phyloP scores from a whole-genome alignment of 2,888 invertebrate species.

The Ochropleura plecta region DNA sequence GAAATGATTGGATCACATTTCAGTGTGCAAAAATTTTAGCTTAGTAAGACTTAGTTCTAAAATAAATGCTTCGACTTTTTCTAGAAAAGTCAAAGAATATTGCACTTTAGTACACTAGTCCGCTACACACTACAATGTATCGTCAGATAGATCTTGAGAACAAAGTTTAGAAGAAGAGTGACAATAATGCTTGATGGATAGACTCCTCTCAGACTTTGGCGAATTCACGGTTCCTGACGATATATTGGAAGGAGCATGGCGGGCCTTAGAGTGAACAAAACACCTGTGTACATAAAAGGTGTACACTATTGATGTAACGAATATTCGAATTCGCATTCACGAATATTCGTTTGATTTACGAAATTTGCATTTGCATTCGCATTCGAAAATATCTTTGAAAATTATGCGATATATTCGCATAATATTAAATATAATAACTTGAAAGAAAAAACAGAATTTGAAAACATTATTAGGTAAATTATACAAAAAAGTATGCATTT shows the following conservation, averaged over 20 bases:
- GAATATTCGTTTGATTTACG: no score
- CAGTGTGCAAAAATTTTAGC: not conserved
- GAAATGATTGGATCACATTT: not conserved
- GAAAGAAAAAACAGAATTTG: no score
- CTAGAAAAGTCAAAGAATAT: constrained; percentile 44
- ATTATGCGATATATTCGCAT: no score
- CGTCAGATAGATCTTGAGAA: constrained; percentile 3
- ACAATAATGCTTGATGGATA: not conserved
- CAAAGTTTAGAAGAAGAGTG: not conserved
- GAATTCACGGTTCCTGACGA: not conserved
- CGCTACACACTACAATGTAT: constrained; percentile 18
- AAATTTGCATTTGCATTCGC: no score
- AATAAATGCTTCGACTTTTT: constrained; percentile 39
- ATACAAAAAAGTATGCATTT: no score
- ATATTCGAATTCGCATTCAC: no score
- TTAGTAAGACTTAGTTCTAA: constrained; percentile 6
- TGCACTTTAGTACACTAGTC: constrained; percentile 4
- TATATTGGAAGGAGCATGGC: constrained; percentile 2
- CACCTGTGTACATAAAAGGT: no score
- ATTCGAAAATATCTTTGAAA: no score
- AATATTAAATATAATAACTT: not conserved
- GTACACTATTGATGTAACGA: no score
- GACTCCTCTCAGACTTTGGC: not conserved
- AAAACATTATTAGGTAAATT: no score
- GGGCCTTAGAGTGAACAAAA: constrained; percentile 2